A percentile compares a stretch with the other conserved stretches of the same genome.
Conservation (phyloP, 2,113 vertebrate genomes). For the Arizona elegans region DNA sequence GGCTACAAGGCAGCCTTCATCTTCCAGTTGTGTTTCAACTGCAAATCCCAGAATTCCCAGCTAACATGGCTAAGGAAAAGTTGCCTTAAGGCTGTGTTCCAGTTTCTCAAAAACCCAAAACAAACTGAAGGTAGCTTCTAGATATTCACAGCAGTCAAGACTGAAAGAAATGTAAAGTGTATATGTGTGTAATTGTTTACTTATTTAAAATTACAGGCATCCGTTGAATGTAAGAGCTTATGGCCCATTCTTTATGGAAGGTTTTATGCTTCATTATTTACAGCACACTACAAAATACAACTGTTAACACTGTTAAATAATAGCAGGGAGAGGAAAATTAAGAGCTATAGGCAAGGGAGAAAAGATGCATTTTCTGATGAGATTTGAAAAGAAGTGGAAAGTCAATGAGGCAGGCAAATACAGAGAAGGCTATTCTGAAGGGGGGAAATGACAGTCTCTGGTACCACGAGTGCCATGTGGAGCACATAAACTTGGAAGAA, state of each 20-base stretch:
- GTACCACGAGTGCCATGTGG: neutral
- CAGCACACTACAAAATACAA: constrained; percentile 36
- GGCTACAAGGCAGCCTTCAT: neutral
- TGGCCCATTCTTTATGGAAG: constrained; percentile 53
- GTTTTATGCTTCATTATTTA: constrained; percentile 55
- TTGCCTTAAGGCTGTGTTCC: neutral
- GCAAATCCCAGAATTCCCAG: neutral
- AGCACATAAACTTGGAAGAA: constrained; percentile 13
- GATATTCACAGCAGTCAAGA: neutral
- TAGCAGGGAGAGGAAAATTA: constrained; percentile 30
- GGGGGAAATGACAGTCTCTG: constrained; percentile 1
- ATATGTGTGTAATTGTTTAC: constrained; percentile 50
- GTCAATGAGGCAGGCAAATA: constrained; percentile 18
- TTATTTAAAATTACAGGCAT: constrained; percentile 50
- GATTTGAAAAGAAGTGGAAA: constrained; percentile 17
- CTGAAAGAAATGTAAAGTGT: constrained; percentile 32
- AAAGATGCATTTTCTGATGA: constrained; percentile 29
- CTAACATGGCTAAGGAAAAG: neutral
- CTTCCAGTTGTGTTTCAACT: neutral
- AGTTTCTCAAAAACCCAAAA: neutral
- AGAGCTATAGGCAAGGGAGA: constrained; percentile 39
- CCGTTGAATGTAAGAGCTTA: constrained; percentile 52
- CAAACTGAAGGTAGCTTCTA: neutral
- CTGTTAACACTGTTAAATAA: constrained; percentile 41
- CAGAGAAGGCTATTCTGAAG: constrained; percentile 26